Evolutionary conservation across 92 coral and sea anemone genomes (phyloP).

Genomic region (Virgularia gustaviana): DNA sequence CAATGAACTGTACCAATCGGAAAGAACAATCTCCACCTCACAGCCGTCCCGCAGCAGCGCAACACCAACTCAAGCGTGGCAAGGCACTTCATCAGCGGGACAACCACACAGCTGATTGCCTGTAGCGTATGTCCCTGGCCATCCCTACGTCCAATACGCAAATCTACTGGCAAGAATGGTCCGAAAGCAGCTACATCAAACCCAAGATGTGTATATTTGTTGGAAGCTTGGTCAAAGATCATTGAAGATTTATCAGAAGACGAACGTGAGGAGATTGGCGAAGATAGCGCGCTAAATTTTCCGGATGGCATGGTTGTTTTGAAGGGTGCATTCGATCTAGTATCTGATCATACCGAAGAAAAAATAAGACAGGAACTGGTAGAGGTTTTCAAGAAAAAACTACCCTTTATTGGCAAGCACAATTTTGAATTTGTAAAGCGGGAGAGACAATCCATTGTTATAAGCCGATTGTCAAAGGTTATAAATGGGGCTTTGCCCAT

Average conservation of each 20-base stretch:
- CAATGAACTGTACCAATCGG: background rate
- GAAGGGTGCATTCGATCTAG: background rate
- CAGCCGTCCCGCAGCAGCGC: background rate
- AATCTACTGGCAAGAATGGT: too few species aligned
- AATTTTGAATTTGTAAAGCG: background rate
- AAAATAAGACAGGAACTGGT: background rate
- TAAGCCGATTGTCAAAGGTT: background rate
- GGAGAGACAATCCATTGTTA: background rate
- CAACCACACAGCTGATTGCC: background rate
- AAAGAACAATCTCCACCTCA: background rate
- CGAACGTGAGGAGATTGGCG: background rate
- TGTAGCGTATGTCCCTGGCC: too few species aligned
- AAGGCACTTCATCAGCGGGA: background rate
- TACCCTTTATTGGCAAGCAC: background rate
- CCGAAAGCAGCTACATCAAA: too few species aligned
- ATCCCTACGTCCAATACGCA: too few species aligned
- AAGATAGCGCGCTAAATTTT: background rate
- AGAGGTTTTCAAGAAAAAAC: background rate
- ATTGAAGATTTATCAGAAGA: background rate
- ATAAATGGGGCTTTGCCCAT: background rate
- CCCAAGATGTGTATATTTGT: background rate
- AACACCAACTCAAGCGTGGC: background rate
- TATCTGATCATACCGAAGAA: background rate
- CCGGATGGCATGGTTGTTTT: background rate
- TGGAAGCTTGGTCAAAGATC: background rate